These are phyloP conservation scores for Gibbula magus DNA, from an alignment of 2,888 invertebrate genomes.

Conservation along the genomic window DNA sequence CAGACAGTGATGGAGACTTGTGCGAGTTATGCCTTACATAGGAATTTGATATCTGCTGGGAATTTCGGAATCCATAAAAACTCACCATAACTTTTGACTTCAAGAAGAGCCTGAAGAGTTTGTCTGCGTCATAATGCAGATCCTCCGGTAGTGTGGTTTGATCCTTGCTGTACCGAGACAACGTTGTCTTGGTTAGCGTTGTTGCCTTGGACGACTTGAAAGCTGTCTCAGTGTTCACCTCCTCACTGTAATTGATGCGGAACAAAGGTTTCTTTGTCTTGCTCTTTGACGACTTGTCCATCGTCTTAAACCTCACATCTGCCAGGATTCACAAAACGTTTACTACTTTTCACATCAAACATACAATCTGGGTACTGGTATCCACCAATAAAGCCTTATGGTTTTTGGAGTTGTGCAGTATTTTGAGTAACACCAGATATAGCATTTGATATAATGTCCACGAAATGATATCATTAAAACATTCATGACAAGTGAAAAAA, in stretches of 20 bases:
- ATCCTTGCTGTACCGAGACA: slow-evolving; percentile 67
- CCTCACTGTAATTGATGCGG: slow-evolving; percentile 68
- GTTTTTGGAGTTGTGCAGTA: too few species aligned
- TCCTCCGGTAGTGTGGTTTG: slow-evolving; percentile 70
- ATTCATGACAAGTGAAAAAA: too few species aligned
- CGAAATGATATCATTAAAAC: too few species aligned
- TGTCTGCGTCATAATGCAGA: slow-evolving; percentile 69
- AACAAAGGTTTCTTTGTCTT: slow-evolving; percentile 64
- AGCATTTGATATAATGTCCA: too few species aligned
- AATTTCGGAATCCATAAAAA: neutral
- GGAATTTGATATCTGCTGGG: too few species aligned
- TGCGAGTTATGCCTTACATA: too few species aligned
- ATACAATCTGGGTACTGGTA: neutral
- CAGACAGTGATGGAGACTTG: too few species aligned
- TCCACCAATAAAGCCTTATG: too few species aligned
- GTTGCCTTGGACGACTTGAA: slow-evolving; percentile 67
- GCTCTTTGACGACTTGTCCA: slow-evolving; percentile 38
- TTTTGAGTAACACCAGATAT: neutral
- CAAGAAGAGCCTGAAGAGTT: slow-evolving; percentile 64
- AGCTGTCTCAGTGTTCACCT: slow-evolving; percentile 58
- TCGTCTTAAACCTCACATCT: slow-evolving; percentile 30
- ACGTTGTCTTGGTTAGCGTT: slow-evolving; percentile 64
- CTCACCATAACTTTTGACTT: slow-evolving; percentile 66
- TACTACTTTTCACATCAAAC: neutral
- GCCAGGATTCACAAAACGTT: neutral